Evolutionary conservation across 1,140 invertebrate genomes (phyloP), one percentile per base, ranked within the genome.

Genomic region (Chrysopa pallens): DNA sequence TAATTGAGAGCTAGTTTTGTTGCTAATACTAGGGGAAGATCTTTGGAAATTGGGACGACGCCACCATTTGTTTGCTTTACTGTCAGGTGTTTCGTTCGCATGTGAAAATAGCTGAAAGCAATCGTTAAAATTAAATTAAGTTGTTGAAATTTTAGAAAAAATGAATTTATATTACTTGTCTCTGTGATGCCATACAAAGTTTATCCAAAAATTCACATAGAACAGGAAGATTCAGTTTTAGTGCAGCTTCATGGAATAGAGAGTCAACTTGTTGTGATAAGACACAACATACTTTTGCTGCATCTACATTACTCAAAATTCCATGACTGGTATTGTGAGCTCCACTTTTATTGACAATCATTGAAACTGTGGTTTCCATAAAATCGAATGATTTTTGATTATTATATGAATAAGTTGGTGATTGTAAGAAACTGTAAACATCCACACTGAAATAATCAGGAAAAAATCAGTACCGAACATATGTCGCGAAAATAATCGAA

Each of bases 251-350:
- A 46, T 88, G 83, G 51, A 85, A 86, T 7, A 87, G 53, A 46
- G 79, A 77, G 56, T 93, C 88, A 0, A 87, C 84, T 52, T 83
- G 80, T 46, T 89, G 83, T 0, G 84, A 84, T 8, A 95, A 58
- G 0, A 82, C 78, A 59, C 87, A 91, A 33, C 90, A 74, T 3
- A 90, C 83, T 56, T 87, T 81, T 0, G 84, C 82, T 0, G 87
- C 81, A 48, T 88, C 80, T 9, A 83, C 72, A 14, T 82, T 76
- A 8, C 76, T 77, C 6, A 92, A 69, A 38, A 88, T 73, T 36
- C 82, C 81, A 48, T 76, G 74, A 40, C 52, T 63, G 12, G 48
- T 48, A 42, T 61, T 61, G 46, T 76, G 71, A 3, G 67, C 68
- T 31, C 72, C 72, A 46, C 73, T 80, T 56, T 78, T 70, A 44